Conservation (phyloP, 2,113 vertebrate species). For the Pedetes capensis region DNA sequence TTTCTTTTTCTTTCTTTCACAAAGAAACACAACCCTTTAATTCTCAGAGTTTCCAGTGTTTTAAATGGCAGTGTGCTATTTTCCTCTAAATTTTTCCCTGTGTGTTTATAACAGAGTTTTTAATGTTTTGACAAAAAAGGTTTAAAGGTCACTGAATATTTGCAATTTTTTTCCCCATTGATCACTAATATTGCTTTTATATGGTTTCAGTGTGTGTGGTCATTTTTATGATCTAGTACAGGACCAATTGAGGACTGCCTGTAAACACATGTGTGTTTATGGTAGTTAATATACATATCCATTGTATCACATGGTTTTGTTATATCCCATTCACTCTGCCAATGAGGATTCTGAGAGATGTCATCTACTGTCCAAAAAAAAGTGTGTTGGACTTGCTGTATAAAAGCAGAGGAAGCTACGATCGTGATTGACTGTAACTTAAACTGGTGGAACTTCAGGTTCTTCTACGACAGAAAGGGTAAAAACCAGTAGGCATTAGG, state of each 20-base stretch:
- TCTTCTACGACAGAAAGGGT: neutral
- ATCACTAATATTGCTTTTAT: neutral
- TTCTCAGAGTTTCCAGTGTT: neutral
- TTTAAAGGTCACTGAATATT: neutral
- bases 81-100: neutral
- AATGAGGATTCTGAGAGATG: neutral
- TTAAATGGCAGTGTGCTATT: neutral
- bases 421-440: neutral
- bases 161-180: neutral
- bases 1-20: neutral
- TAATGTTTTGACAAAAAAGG: neutral
- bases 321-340: neutral
- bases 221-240: neutral
- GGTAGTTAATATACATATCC: neutral
- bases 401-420: neutral
- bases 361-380: neutral
- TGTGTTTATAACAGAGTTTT: neutral
- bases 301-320: too few species aligned
- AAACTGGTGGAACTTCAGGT: too few species aligned
- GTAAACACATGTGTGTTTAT: accelerated
- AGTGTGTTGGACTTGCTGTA: neutral
- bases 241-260: neutral
- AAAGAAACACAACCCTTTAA: neutral
- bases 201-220: neutral
- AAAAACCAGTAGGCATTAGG: neutral